Conservation (phyloP, 2,888 invertebrate species). For the Hypena proboscidalis region DNA sequence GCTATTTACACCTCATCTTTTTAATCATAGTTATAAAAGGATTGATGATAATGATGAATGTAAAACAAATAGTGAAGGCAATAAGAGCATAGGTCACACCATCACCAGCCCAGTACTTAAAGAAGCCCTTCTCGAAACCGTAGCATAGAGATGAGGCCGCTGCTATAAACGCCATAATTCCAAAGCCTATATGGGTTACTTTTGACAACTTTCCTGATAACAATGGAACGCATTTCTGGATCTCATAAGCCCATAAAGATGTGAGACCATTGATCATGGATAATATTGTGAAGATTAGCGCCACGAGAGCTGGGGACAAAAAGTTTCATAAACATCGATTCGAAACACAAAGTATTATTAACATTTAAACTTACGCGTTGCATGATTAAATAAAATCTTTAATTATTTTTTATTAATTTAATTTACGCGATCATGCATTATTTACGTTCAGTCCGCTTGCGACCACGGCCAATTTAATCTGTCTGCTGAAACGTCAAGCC, state of each 20-base stretch:
- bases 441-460: too few relatives aligned
- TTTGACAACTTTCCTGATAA: slow-evolving; percentile 58
- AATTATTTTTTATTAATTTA: too few relatives aligned
- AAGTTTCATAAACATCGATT: too few relatives aligned
- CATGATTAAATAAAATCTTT: too few relatives aligned
- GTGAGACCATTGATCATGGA: slow-evolving; percentile 61
- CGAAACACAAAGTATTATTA: too few relatives aligned
- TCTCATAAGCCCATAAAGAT: slow-evolving; percentile 60
- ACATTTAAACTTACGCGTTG: too few relatives aligned
- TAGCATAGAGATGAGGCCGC: slow-evolving; percentile 55
- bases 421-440: too few relatives aligned
- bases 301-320: slow-evolving; percentile 58
- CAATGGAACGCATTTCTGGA: slow-evolving; percentile 52
- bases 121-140: slow-evolving; percentile 57
- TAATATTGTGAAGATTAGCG: slow-evolving; percentile 61
- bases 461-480: too few relatives aligned
- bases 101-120: slow-evolving; percentile 49
- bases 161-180: slow-evolving; percentile 52
- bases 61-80: slow-evolving; percentile 40
- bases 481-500: too few relatives aligned
- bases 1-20: slow-evolving; percentile 20
- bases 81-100: slow-evolving; percentile 51
- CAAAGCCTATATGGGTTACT: slow-evolving; percentile 62
- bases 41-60: slow-evolving; percentile 52
- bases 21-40: slow-evolving; percentile 53